These are phyloP conservation scores for Protaetia brevitarsis DNA, from an alignment of 1,140 invertebrate species.

Conservation along the genomic window DNA sequence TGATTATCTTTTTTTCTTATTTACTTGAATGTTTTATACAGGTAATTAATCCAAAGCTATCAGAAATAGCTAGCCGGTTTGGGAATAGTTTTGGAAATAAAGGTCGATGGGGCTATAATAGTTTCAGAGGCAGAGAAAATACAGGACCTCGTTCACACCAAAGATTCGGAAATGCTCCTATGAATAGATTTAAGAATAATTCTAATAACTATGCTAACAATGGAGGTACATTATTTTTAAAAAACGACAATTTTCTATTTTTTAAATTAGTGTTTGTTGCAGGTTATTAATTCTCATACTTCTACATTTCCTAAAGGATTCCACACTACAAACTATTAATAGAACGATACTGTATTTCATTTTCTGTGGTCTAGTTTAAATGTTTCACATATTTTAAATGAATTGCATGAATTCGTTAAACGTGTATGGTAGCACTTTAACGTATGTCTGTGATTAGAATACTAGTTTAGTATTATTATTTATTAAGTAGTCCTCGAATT, in stretches of 20 bases:
- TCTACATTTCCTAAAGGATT: background rate
- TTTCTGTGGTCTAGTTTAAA: no score
- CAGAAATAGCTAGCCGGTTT: conserved; percentile 47
- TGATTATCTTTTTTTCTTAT: no score
- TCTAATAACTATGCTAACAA: conserved; percentile 8
- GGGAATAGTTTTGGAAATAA: conserved; percentile 29
- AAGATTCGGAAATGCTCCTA: conserved; percentile 23
- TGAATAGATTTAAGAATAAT: conserved; percentile 5
- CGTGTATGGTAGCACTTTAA: conserved; percentile 9
- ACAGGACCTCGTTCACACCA: conserved; percentile 22
- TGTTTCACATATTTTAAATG: background rate
- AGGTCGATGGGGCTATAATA: conserved; percentile 26
- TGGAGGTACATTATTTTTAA: background rate
- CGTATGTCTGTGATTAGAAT: conserved; percentile 9
- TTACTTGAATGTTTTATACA: conserved; percentile 50
- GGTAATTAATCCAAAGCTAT: conserved; percentile 58
- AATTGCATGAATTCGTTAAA: background rate
- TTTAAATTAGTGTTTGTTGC: background rate
- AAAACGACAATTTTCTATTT: background rate
- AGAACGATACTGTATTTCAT: no score
- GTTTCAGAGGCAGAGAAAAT: conserved; percentile 29
- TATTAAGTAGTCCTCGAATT: no score
- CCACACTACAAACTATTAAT: no score
- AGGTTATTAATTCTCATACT: background rate
- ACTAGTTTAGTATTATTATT: no score